These are phyloP conservation scores for Amniataba percoides DNA, from an alignment of 2,797 vertebrate genomes.

Conservation along the genomic window DNA sequence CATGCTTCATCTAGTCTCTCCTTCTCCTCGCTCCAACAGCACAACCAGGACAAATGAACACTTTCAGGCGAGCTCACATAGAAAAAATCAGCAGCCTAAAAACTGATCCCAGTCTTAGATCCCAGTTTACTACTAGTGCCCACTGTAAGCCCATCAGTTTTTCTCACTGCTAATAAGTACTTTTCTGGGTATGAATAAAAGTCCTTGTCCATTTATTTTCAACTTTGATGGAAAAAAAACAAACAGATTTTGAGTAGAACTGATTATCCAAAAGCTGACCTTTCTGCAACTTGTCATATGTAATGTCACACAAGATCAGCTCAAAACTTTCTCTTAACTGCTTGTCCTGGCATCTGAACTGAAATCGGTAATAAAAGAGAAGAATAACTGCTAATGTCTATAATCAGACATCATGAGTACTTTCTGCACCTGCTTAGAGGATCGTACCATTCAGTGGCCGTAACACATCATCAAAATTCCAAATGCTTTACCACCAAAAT, in stretches of 20 bases:
- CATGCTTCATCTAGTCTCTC: constrained; percentile 35
- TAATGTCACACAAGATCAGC: too few species aligned
- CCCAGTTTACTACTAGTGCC: not conserved
- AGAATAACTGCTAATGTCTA: too few species aligned
- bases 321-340: too few species aligned
- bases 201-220: not conserved
- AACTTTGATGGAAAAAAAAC: not conserved
- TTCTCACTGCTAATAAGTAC: not conserved
- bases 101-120: not conserved
- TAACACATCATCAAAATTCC: too few species aligned
- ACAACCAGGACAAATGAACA: constrained; percentile 25
- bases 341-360: not conserved
- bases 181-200: not conserved
- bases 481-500: not conserved
- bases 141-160: not conserved
- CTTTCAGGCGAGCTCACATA: constrained; percentile 8
- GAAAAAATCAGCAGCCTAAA: not conserved
- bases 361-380: not conserved
- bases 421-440: not conserved
- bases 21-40: constrained; percentile 26
- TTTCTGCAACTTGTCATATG: too few species aligned
- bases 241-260: too few species aligned
- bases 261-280: too few species aligned
- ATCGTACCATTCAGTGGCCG: not conserved
- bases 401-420: too few species aligned